Evolutionary conservation across 2,888 invertebrate genomes (phyloP).

Genomic region (Leptopilina myrica): DNA sequence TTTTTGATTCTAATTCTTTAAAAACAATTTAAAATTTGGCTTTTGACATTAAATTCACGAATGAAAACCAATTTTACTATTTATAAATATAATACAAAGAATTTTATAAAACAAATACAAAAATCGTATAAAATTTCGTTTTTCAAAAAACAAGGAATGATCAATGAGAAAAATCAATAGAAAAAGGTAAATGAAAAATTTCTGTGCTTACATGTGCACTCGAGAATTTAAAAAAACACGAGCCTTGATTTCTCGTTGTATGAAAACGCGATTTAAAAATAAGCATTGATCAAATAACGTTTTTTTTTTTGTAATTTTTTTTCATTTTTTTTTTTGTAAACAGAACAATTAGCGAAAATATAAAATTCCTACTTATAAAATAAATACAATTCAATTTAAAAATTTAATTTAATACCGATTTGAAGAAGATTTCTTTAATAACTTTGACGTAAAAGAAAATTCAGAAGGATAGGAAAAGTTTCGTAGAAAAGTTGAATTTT

Average conservation of each 20-base stretch:
- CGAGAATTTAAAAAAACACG: constrained; percentile 25
- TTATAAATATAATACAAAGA: no score
- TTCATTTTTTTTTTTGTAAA: background rate
- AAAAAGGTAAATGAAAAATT: background rate
- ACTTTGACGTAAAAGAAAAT: background rate
- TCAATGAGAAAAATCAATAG: background rate
- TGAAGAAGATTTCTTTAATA: background rate
- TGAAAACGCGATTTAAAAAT: constrained; percentile 10
- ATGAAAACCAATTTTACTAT: no score
- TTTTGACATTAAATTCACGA: no score
- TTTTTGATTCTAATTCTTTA: no score
- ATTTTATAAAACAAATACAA: background rate
- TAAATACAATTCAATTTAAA: constrained; percentile 4
- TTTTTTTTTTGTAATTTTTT: background rate
- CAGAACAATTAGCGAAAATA: constrained; percentile 4
- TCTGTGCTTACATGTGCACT: constrained; percentile 5
- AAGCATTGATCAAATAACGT: background rate
- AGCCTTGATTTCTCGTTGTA: constrained; percentile 39
- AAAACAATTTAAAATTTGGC: no score
- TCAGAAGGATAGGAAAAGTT: background rate
- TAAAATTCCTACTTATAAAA: background rate
- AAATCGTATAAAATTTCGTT: background rate
- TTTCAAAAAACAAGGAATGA: constrained; percentile 8
- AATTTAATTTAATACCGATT: constrained; percentile 14
- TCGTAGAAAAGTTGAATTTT: background rate